A percentile compares a stretch with the other conserved stretches of the same genome.
Evolutionary conservation across 2,888 invertebrate species (phyloP).

Genomic region (Geophilus truncorum): DNA sequence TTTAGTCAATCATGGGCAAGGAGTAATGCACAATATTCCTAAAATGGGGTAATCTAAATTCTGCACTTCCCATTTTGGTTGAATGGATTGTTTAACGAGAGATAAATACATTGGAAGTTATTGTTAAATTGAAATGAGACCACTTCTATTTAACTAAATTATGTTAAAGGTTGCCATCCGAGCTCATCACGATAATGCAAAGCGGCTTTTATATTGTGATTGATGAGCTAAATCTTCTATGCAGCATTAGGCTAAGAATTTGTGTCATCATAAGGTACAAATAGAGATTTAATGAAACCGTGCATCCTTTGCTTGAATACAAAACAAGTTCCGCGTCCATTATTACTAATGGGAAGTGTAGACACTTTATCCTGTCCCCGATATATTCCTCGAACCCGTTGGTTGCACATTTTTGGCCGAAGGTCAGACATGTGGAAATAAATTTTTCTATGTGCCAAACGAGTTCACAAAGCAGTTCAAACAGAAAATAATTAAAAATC

Average conservation of each 20-base stretch:
- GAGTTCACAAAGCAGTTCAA: not conserved
- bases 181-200: not conserved
- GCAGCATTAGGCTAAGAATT: not conserved
- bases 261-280: not conserved
- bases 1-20: too few relatives aligned
- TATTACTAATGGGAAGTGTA: not conserved
- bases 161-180: not conserved
- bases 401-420: too few relatives aligned
- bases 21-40: too few relatives aligned
- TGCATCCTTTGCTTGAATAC: not conserved
- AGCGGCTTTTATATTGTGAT: not conserved
- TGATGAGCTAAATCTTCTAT: not conserved
- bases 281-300: slow-evolving; percentile 20
- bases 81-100: too few relatives aligned
- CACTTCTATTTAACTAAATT: not conserved
- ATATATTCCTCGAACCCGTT: too few relatives aligned
- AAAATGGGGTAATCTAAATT: too few relatives aligned
- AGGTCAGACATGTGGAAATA: too few relatives aligned
- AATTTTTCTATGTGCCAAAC: too few relatives aligned
- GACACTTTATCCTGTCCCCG: too few relatives aligned
- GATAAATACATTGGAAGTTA: not conserved
- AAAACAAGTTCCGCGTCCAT: slow-evolving; percentile 21
- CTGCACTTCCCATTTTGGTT: too few relatives aligned
- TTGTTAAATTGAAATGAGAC: not conserved
- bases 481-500: not conserved